phyloP scores from a whole-genome alignment of 2,797 vertebrate genomes.

The Staurois parvus region DNA sequence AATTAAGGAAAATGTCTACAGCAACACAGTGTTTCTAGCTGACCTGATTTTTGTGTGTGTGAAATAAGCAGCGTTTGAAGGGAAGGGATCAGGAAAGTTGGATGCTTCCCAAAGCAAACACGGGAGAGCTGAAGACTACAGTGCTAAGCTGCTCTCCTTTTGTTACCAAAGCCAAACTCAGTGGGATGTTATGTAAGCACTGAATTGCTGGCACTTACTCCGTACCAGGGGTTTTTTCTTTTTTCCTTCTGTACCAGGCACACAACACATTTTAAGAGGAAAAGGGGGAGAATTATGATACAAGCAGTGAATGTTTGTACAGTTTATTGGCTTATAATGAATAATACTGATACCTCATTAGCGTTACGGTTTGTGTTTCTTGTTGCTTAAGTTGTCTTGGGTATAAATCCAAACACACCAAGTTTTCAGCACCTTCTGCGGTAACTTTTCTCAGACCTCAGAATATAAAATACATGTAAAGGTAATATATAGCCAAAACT shows the following conservation, averaged over 20 bases:
- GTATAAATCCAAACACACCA: too few species aligned
- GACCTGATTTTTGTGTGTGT: constrained; percentile 22
- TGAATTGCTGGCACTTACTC: constrained; percentile 48
- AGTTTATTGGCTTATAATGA: too few species aligned
- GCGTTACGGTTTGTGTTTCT: too few species aligned
- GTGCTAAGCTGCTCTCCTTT: constrained; percentile 53
- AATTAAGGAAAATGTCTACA: neutral
- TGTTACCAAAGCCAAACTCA: constrained; percentile 52
- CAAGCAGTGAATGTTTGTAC: too few species aligned
- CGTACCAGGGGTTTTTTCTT: constrained; percentile 27
- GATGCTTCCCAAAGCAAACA: constrained; percentile 50
- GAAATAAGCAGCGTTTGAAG: constrained; percentile 47
- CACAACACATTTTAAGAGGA: constrained; percentile 1
- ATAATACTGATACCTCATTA: too few species aligned
- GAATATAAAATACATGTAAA: too few species aligned
- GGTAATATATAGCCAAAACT: too few species aligned
- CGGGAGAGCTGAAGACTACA: constrained; percentile 39
- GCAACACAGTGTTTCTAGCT: constrained; percentile 13
- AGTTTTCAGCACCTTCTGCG: too few species aligned
- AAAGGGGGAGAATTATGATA: neutral
- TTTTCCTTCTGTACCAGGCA: constrained; percentile 41
- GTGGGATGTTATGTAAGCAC: constrained; percentile 54
- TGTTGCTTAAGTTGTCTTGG: too few species aligned
- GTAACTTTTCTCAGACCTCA: too few species aligned
- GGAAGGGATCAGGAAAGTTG: constrained; percentile 49